Evolutionary conservation across 2,888 invertebrate genomes (phyloP).

Genomic region (Cotesia congregata): DNA sequence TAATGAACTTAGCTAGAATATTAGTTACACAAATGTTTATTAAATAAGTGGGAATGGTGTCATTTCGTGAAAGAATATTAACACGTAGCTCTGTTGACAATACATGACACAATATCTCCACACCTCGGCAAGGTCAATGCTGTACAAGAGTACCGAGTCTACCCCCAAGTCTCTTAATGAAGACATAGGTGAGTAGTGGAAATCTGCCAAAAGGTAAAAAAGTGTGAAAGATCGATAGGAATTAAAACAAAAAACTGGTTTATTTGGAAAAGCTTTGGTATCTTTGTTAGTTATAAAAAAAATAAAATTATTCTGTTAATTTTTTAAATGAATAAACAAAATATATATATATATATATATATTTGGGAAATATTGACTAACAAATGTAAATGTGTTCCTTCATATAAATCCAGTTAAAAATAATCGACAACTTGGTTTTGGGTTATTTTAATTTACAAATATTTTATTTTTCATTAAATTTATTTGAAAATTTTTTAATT

Average conservation of each 20-base stretch:
- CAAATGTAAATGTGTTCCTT: conserved; percentile 32
- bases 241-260: conserved; percentile 10
- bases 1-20: conserved; percentile 35
- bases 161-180: conserved; percentile 69
- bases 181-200: conserved; percentile 70
- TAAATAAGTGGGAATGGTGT: conserved; percentile 69
- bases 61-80: conserved; percentile 71
- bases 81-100: conserved; percentile 71
- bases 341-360: neutral
- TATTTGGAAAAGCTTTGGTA: conserved; percentile 18
- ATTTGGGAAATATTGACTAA: conserved; percentile 27
- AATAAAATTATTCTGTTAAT: neutral
- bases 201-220: conserved; percentile 63
- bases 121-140: conserved; percentile 71
- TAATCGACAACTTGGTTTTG: conserved; percentile 39
- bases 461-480: conserved; percentile 28
- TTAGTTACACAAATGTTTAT: neutral
- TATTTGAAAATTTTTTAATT: conserved; percentile 25
- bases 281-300: conserved; percentile 20
- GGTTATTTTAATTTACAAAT: conserved; percentile 30
- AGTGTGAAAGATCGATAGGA: conserved; percentile 22
- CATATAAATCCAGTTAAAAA: conserved; percentile 40
- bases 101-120: conserved; percentile 71
- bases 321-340: neutral
- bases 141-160: conserved; percentile 70